Conservation (phyloP, 2,797 vertebrate genomes). For the Crenichthys baileyi region DNA sequence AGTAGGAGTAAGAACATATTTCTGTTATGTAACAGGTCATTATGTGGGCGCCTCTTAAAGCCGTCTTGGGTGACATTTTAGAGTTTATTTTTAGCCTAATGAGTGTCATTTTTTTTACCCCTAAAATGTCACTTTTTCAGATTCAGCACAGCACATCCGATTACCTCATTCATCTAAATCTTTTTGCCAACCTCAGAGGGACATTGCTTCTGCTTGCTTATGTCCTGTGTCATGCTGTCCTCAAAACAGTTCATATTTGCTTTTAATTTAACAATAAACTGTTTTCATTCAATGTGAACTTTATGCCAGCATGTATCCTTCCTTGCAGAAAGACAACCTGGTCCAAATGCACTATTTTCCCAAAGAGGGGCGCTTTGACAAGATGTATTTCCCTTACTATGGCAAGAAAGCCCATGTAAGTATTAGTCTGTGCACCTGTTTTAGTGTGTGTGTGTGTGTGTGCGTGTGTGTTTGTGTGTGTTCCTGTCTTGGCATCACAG, state of each 20-base stretch:
- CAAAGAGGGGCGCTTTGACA: slow-evolving; percentile 82
- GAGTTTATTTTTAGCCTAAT: slow-evolving; percentile 41
- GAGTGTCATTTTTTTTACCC: slow-evolving; percentile 10
- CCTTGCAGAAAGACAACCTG: slow-evolving; percentile 74
- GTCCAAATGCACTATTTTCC: slow-evolving; percentile 86
- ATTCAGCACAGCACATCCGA: slow-evolving; percentile 30
- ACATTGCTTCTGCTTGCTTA: slow-evolving; percentile 30
- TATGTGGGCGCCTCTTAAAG: slow-evolving; percentile 42
- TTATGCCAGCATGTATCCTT: slow-evolving; percentile 21
- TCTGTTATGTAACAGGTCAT: slow-evolving; percentile 46
- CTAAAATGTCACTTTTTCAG: slow-evolving; percentile 21
- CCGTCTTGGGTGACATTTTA: slow-evolving; percentile 41
- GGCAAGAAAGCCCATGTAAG: slow-evolving; percentile 95
- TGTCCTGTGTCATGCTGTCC: slow-evolving; percentile 40
- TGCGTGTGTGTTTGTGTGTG: neutral
- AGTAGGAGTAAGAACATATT: slow-evolving; percentile 49
- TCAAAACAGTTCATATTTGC: slow-evolving; percentile 17
- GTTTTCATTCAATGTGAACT: neutral
- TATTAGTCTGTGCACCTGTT: slow-evolving; percentile 42
- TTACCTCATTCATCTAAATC: slow-evolving; percentile 35
- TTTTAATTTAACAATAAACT: slow-evolving; percentile 2
- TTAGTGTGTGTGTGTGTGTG: neutral
- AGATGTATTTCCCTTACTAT: slow-evolving; percentile 97
- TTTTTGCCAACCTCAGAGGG: slow-evolving; percentile 32
- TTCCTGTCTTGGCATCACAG: too few species aligned